phyloP scores from a whole-genome alignment of 1,140 invertebrate genomes.

The Drosophila chauvacae region DNA sequence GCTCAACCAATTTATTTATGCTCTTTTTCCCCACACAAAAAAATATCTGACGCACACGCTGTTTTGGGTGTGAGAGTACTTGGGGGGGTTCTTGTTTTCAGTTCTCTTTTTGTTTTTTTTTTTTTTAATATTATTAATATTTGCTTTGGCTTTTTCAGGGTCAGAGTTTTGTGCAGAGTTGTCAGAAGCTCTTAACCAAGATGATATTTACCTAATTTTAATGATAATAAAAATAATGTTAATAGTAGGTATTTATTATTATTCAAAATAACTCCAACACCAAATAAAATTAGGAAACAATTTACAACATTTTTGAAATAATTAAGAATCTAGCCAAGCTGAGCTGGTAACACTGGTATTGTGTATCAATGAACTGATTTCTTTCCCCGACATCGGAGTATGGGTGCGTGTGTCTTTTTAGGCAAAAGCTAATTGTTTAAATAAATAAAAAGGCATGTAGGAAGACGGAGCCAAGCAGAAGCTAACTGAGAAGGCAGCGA shows the following conservation, averaged over 20 bases:
- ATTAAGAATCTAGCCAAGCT: not conserved
- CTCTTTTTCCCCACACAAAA: not conserved
- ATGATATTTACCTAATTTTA: not conserved
- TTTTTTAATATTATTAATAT: not conserved
- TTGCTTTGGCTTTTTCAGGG: conserved; percentile 51
- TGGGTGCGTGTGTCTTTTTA: conserved; percentile 47
- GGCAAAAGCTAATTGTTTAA: conserved; percentile 74
- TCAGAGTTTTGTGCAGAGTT: conserved; percentile 11
- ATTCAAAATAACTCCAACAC: no score
- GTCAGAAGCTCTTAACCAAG: not conserved
- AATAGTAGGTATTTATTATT: no score
- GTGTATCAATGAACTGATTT: conserved; percentile 67
- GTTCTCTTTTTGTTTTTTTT: not conserved
- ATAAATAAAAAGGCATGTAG: conserved; percentile 70
- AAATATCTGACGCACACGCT: conserved; percentile 1
- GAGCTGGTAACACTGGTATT: conserved; percentile 6
- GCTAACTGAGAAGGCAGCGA: not conserved
- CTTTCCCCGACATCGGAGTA: conserved; percentile 10
- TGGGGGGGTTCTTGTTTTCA: not conserved
- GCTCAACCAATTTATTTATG: not conserved
- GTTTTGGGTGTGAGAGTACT: not conserved
- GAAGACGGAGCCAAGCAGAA: conserved; percentile 39
- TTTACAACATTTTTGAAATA: not conserved
- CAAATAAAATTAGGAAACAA: not conserved
- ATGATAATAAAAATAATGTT: no score